Percentiles rank a stretch among this genome's conserved stretches.
Conservation (phyloP, 2,888 invertebrate species). For the Brachypalpus laphriformis region DNA sequence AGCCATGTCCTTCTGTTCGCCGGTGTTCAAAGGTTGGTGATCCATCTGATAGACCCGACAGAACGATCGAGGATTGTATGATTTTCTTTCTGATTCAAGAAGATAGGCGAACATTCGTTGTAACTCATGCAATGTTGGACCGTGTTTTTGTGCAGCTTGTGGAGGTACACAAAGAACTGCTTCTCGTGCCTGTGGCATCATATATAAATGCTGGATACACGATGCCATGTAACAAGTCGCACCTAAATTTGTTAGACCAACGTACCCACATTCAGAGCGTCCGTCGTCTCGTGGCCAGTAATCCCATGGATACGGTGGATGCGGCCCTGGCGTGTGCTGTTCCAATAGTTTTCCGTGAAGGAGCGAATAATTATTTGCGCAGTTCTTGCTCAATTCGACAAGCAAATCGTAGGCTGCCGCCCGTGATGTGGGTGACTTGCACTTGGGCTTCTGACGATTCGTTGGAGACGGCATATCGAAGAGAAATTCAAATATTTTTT, state of each 20-base stretch:
- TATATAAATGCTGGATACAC: constrained; percentile 97
- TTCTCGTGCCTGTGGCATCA: constrained; percentile 96
- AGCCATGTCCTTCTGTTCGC: constrained; percentile 99
- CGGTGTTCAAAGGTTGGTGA: constrained; percentile 96
- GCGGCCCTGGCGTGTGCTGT: constrained; percentile 93
- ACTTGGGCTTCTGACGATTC: constrained; percentile 94
- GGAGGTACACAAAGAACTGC: constrained; percentile 92
- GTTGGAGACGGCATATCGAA: constrained; percentile 95
- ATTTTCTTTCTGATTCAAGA: constrained; percentile 96
- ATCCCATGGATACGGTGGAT: constrained; percentile 96
- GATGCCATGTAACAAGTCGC: constrained; percentile 99
- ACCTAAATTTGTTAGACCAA: constrained; percentile 96
- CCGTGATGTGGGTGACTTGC: constrained; percentile 94
- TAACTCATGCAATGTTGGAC: constrained; percentile 91
- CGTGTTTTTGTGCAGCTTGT: constrained; percentile 89
- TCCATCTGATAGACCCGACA: constrained; percentile 99
- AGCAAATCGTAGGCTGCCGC: constrained; percentile 95
- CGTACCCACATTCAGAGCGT: constrained; percentile 96
- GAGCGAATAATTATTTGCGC: constrained; percentile 92
- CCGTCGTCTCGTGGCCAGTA: constrained; percentile 99
- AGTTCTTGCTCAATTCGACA: constrained; percentile 93
- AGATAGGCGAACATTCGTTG: constrained; percentile 98
- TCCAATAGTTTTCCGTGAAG: constrained; percentile 92
- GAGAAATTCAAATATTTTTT: constrained; percentile 91
- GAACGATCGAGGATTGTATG: constrained; percentile 97